Conservation (phyloP, 2,797 vertebrate species). For the Helicolenus hilgendorfi region DNA sequence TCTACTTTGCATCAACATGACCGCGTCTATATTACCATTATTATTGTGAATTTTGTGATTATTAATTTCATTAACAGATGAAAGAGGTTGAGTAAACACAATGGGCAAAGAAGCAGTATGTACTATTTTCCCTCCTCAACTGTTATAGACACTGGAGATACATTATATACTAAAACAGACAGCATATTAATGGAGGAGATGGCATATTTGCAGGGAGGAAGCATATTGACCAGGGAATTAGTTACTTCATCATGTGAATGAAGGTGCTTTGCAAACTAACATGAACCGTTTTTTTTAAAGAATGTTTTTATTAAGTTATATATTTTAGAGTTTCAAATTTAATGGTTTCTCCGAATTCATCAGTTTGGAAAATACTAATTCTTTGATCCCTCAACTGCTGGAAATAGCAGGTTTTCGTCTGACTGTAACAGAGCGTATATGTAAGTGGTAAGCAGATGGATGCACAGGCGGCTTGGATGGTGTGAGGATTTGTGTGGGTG, state of each 20-base stretch:
- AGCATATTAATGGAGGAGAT: background rate
- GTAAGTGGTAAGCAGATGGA: conserved; percentile 62
- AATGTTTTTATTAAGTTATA: background rate
- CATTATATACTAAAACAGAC: background rate
- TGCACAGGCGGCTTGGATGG: conserved; percentile 18
- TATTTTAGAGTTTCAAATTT: background rate
- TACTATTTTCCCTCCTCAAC: background rate
- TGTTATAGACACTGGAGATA: background rate
- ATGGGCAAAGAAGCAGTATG: background rate
- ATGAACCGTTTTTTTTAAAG: background rate
- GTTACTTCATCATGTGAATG: background rate
- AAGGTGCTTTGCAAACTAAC: background rate
- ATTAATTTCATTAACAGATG: background rate
- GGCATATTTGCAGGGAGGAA: background rate
- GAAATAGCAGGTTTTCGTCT: background rate
- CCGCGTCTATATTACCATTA: background rate
- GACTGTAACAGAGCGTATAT: background rate
- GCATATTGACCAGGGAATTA: background rate
- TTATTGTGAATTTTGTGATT: background rate
- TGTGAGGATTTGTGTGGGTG: conserved; percentile 56
- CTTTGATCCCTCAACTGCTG: background rate
- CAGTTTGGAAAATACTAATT: background rate
- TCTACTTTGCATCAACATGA: background rate
- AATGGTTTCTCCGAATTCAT: background rate
- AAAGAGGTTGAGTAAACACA: background rate